phyloP scores from a whole-genome alignment of 2,888 invertebrate genomes.

The Chloroclystis v-ata region DNA sequence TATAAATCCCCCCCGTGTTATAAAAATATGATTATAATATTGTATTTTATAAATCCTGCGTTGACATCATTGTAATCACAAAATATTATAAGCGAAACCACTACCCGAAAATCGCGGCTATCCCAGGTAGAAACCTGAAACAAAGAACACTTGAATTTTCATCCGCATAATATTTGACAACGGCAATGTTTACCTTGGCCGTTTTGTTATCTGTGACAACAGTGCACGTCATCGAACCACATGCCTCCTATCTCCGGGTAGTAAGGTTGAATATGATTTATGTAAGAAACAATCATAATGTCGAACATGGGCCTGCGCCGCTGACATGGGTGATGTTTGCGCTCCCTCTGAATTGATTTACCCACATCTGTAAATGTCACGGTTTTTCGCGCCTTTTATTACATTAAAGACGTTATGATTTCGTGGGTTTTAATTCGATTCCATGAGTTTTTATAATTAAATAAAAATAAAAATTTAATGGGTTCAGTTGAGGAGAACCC shows the following conservation, averaged over 20 bases:
- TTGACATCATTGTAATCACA: not conserved
- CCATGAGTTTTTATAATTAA: constrained; percentile 11
- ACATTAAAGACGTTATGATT: constrained; percentile 35
- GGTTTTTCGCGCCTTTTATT: constrained; percentile 54
- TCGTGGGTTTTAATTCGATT: constrained; percentile 25
- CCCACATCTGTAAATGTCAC: constrained; percentile 70
- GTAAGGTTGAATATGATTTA: constrained; percentile 57
- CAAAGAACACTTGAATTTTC: constrained; percentile 61
- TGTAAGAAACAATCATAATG: constrained; percentile 53
- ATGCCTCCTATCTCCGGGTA: constrained; percentile 53
- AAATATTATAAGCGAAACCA: not conserved
- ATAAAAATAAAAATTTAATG: too few relatives aligned
- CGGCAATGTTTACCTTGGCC: constrained; percentile 61
- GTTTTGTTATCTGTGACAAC: constrained; percentile 64
- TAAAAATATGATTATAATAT: too few relatives aligned
- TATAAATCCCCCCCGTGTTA: too few relatives aligned
- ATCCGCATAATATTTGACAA: constrained; percentile 65
- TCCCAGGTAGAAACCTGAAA: constrained; percentile 37
- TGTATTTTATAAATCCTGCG: too few relatives aligned
- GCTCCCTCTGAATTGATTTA: constrained; percentile 62
- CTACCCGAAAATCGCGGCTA: constrained; percentile 23
- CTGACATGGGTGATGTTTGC: constrained; percentile 67
- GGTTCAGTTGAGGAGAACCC: too few relatives aligned
- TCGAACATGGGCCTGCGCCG: constrained; percentile 38
- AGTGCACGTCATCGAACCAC: constrained; percentile 35